Percentiles rank a stretch among this genome's conserved stretches.
Conservation (phyloP, 2,888 invertebrate genomes). For the Acrobasis suavella region DNA sequence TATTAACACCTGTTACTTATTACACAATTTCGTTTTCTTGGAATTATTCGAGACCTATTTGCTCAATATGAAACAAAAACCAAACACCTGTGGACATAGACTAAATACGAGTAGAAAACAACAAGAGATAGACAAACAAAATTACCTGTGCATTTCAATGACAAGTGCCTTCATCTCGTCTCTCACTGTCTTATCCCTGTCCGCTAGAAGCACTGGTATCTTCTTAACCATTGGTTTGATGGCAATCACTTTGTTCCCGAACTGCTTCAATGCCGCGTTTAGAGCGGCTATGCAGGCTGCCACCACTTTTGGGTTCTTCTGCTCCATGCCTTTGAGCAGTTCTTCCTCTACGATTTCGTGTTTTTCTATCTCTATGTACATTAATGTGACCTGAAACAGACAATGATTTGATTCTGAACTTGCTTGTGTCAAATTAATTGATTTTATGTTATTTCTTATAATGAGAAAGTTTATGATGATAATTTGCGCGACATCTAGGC, state of each 20-base stretch:
- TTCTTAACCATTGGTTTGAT: slow-evolving; percentile 95
- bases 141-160: slow-evolving; percentile 93
- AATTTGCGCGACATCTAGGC: too few relatives aligned
- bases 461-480: too few relatives aligned
- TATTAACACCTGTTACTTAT: too few relatives aligned
- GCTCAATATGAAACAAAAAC: too few relatives aligned
- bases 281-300: slow-evolving; percentile 90
- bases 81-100: too few relatives aligned
- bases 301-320: slow-evolving; percentile 98
- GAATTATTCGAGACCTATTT: too few relatives aligned
- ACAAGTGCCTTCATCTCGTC: slow-evolving; percentile 95
- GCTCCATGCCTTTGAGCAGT: slow-evolving; percentile 95
- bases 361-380: slow-evolving; percentile 98
- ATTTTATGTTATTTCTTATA: too few relatives aligned
- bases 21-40: too few relatives aligned
- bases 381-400: slow-evolving; percentile 88
- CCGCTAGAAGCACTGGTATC: slow-evolving; percentile 91
- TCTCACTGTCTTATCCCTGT: slow-evolving; percentile 94
- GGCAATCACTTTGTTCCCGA: slow-evolving; percentile 95
- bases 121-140: too few relatives aligned
- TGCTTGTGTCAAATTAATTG: too few relatives aligned
- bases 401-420: background rate
- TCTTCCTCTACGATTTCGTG: slow-evolving; percentile 95
- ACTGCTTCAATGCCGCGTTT: slow-evolving; percentile 91
- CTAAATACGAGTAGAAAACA: too few relatives aligned